Percentiles rank a stretch among this genome's conserved stretches.
Evolutionary conservation across 2,113 vertebrate genomes (phyloP).

Genomic region (Nesogale talazaci): DNA sequence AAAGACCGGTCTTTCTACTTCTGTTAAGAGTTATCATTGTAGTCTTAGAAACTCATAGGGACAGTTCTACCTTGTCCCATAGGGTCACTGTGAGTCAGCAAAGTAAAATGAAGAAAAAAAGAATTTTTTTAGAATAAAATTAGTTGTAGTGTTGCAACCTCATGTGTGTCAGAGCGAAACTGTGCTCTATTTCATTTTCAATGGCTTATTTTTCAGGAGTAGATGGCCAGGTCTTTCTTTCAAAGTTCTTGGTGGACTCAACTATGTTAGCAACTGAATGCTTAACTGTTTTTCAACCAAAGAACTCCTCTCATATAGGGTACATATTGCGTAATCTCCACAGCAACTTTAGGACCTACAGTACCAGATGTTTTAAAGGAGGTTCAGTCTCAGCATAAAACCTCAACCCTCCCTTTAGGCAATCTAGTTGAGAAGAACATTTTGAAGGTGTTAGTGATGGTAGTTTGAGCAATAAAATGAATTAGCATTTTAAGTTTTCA

Average conservation of each 20-base stretch:
- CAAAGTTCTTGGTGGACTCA: not conserved
- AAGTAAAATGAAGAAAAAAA: too few relatives aligned
- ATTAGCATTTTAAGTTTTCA: not conserved
- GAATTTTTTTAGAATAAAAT: not conserved
- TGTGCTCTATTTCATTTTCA: not conserved
- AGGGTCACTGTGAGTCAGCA: too few relatives aligned
- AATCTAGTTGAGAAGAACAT: not conserved
- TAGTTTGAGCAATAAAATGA: not conserved
- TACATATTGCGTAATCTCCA: not conserved
- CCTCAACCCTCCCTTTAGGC: constrained; percentile 5
- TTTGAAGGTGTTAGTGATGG: not conserved
- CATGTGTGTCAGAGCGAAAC: not conserved
- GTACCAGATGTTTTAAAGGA: not conserved
- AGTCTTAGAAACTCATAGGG: too few relatives aligned
- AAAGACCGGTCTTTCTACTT: too few relatives aligned
- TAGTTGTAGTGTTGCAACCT: not conserved
- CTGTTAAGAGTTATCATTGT: too few relatives aligned
- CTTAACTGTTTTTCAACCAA: not conserved
- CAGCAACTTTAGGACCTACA: not conserved
- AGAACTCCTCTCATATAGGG: not conserved
- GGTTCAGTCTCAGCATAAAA: not conserved
- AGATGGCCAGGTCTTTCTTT: not conserved
- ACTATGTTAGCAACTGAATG: not conserved
- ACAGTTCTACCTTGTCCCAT: too few relatives aligned
- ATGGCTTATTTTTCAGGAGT: not conserved